Base-by-base conservation (phyloP, 2,888 invertebrate species). In the Eutolmus rufibarbis region DNA sequence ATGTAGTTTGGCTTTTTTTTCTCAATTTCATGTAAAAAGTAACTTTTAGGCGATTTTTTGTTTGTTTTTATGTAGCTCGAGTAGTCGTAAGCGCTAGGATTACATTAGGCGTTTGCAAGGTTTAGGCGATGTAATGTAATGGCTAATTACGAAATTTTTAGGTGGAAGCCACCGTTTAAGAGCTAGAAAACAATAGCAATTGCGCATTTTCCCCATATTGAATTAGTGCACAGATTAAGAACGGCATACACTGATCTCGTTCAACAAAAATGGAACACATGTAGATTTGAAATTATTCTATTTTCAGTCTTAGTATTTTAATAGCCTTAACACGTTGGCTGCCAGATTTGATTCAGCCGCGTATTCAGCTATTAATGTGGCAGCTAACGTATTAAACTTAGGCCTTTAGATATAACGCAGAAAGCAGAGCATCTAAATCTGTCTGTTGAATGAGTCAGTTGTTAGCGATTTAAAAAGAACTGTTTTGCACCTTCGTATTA, bases 21-120 rank as follows among this genome's bases (percentile, higher is more conserved):
- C 31, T 40, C 19, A 57, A 37, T 37, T 66, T 84, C 66, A 84
- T 84, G 84, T 84, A 84, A 84, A 84, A 84, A 84, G 84, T 84
- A 84, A 74, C 37, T 84, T 66, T 66, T 74, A 37, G 23, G 43
- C 66, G 66, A 79, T 84, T 66, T 66, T 40, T 84, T 84, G 19
- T 81, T 81, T 51, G 46, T 56, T 81, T 51, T 56, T 56, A 51
- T 28, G 81, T 81, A 81, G 81, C 28, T 56, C 31, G 46, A 51
- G 19, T 78, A 78, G 78, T 78, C 23, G 37, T 78, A 66, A 66
- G 66, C 66, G 76, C 28, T 76, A 76, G 37, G 76, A 31, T 76
- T 76, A 76, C 37, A 76, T 76, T 34, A 76, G 66, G 66, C 66
- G 66, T 66, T 66, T 66, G 28, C 66, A 28, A 66, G 14, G 28